Conservation (phyloP, 2,888 invertebrate species). For the Pandemis heparana region DNA sequence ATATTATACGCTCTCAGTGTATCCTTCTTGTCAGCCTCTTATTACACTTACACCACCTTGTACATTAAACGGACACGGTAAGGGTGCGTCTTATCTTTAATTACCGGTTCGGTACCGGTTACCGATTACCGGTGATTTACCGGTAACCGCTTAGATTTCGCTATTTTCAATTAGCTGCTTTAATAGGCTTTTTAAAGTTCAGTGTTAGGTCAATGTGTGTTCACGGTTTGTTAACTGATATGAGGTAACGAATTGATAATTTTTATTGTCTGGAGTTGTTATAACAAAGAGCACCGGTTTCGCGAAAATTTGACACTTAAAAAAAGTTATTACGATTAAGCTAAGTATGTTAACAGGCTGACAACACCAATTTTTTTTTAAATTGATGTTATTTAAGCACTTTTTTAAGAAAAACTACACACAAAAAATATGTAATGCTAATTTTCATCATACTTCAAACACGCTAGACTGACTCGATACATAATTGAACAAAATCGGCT, state of each 20-base stretch:
- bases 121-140: conserved; percentile 76
- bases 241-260: neutral
- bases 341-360: no score
- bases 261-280: neutral
- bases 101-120: conserved; percentile 69
- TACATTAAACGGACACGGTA: conserved; percentile 67
- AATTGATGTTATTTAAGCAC: no score
- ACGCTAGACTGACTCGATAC: no score
- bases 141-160: conserved; percentile 54
- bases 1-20: conserved; percentile 30
- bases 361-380: no score
- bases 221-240: conserved; percentile 4
- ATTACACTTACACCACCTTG: conserved; percentile 55
- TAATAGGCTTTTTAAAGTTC: conserved; percentile 34
- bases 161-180: conserved; percentile 54
- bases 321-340: no score
- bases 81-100: conserved; percentile 77
- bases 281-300: no score
- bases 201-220: conserved; percentile 26
- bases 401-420: no score
- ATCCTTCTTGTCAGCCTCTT: conserved; percentile 1
- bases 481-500: no score
- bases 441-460: no score
- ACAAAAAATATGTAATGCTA: no score
- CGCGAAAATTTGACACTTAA: no score